Evolutionary conservation across 2,888 invertebrate genomes (phyloP).

Genomic region (Listrodromus nycthemerus): DNA sequence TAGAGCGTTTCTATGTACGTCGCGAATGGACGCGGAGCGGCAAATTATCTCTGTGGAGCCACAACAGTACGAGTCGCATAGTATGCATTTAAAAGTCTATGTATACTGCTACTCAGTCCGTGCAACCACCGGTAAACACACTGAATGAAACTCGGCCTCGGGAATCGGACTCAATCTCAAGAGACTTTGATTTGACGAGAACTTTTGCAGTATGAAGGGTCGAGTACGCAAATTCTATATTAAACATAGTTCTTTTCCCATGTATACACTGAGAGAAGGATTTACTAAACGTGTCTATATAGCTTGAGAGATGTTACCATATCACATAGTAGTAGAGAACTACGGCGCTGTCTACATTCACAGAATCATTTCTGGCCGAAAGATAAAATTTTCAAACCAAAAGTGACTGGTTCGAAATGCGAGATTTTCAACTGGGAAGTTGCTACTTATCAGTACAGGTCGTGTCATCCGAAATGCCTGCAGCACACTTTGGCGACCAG

Average conservation of each 20-base stretch:
- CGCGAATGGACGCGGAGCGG: neutral
- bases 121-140: conserved; percentile 4
- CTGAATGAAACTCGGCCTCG: conserved; percentile 34
- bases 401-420: neutral
- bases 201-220: conserved; percentile 16
- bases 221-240: neutral
- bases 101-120: neutral
- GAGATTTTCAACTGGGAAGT: neutral
- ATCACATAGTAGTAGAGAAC: too few species aligned
- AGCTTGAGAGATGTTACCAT: too few species aligned
- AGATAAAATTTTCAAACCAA: too few species aligned
- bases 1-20: conserved; percentile 10
- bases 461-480: conserved; percentile 18
- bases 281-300: too few species aligned
- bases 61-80: neutral
- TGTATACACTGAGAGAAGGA: too few species aligned
- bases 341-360: too few species aligned
- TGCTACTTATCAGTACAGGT: neutral
- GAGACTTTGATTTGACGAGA: conserved; percentile 42
- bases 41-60: neutral
- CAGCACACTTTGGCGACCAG: neutral
- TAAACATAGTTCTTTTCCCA: neutral
- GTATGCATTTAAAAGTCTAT: conserved; percentile 9
- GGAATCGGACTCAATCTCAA: conserved; percentile 13
- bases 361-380: too few species aligned